A percentile compares a stretch with the other conserved stretches of the same genome.
phyloP scores from a whole-genome alignment of 2,797 vertebrate genomes.

The Salarias fasciatus region DNA sequence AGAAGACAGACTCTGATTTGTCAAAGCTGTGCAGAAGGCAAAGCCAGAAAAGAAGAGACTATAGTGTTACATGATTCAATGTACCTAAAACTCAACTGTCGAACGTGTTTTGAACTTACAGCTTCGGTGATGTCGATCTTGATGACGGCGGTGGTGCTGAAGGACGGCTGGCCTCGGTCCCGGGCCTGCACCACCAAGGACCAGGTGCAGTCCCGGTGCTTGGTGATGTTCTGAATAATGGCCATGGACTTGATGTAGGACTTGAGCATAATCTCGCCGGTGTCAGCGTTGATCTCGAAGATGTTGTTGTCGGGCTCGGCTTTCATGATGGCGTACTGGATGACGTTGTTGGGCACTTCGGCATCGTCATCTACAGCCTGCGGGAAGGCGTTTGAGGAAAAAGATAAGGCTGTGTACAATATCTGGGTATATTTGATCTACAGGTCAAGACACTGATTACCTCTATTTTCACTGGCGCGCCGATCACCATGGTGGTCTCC shows the following conservation, averaged over 20 bases:
- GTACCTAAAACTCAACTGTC: too few species aligned
- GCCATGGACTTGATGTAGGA: conserved; percentile 94
- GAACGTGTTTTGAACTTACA: conserved; percentile 78
- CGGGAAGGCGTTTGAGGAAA: conserved; percentile 46
- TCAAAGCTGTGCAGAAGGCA: too few species aligned
- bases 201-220: conserved; percentile 90
- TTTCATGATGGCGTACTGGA: conserved; percentile 96
- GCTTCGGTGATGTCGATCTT: conserved; percentile 97
- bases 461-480: conserved; percentile 92
- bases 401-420: background rate
- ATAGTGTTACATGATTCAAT: too few species aligned
- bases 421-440: conserved; percentile 49
- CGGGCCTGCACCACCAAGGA: conserved; percentile 95
- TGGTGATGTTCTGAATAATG: conserved; percentile 93
- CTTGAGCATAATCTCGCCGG: conserved; percentile 94
- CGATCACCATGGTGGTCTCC: conserved; percentile 94
- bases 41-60: too few species aligned
- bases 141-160: conserved; percentile 94
- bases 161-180: conserved; percentile 93
- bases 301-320: conserved; percentile 94
- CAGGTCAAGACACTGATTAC: conserved; percentile 63
- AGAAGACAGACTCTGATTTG: too few species aligned
- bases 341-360: conserved; percentile 95
- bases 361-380: conserved; percentile 95
- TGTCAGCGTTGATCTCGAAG: conserved; percentile 92